A percentile compares a stretch with the other conserved stretches of the same genome.
phyloP scores from a whole-genome alignment of 2,888 invertebrate genomes.

The Chaitophorus viminalis region DNA sequence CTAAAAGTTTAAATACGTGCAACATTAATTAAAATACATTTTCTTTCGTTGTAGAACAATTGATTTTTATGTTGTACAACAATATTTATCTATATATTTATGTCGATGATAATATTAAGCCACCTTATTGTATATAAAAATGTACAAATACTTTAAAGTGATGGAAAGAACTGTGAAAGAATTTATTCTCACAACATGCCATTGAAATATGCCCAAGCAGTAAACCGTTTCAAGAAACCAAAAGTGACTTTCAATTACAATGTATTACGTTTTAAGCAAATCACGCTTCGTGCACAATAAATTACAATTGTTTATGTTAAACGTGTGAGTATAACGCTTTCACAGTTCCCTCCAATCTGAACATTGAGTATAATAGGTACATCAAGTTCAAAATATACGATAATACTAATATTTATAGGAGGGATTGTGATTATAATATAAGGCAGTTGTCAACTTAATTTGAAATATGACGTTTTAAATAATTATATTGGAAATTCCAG shows the following conservation, averaged over 20 bases:
- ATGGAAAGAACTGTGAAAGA: conserved; percentile 82
- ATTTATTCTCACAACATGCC: conserved; percentile 77
- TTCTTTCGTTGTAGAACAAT: too few relatives aligned
- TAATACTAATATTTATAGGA: conserved; percentile 3
- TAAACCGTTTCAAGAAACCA: conserved; percentile 58
- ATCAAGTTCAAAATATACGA: conserved; percentile 29
- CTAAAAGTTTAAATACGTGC: neutral
- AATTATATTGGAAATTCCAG: conserved; percentile 50
- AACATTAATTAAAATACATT: neutral
- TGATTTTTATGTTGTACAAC: too few relatives aligned
- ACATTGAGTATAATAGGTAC: neutral
- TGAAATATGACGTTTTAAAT: neutral
- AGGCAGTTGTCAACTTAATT: neutral
- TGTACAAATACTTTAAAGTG: conserved; percentile 41
- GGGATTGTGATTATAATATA: conserved; percentile 35
- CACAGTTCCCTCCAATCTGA: conserved; percentile 63
- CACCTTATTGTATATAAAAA: conserved; percentile 25
- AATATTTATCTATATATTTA: neutral
- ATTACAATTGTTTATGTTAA: conserved; percentile 60
- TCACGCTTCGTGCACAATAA: conserved; percentile 61
- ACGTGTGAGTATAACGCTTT: conserved; percentile 63
- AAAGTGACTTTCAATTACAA: conserved; percentile 60
- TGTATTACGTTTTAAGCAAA: conserved; percentile 59
- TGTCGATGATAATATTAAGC: conserved; percentile 33
- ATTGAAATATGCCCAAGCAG: conserved; percentile 59